Conservation (phyloP, 2,113 vertebrate genomes). For the Ascaphus truei region DNA sequence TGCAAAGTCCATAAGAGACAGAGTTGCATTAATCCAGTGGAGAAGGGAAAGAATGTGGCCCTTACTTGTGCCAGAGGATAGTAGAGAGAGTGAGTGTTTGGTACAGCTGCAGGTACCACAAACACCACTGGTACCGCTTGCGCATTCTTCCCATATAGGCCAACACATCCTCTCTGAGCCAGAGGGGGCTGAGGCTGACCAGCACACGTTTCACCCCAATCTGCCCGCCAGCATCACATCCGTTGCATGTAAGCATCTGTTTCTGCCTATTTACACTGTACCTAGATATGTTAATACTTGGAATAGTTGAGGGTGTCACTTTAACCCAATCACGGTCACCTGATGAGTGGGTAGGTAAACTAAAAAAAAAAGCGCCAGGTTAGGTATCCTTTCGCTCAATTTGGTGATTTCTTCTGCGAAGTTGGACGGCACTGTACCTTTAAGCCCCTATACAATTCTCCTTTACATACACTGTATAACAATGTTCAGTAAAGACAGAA, state of each 20-base stretch:
- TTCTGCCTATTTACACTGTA: background rate
- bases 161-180: constrained; percentile 56
- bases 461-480: no score
- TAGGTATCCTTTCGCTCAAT: no score
- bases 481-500: no score
- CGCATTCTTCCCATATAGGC: constrained; percentile 55
- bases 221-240: constrained; percentile 71
- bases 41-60: constrained; percentile 78
- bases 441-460: no score
- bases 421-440: no score
- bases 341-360: no score
- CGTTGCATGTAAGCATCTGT: constrained; percentile 70
- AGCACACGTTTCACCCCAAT: constrained; percentile 65
- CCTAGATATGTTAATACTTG: no score
- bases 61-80: constrained; percentile 56
- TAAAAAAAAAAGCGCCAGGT: no score
- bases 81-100: constrained; percentile 46
- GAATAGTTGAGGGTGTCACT: no score
- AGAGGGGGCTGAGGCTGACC: constrained; percentile 76
- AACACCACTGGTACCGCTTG: constrained; percentile 69
- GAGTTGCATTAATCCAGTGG: constrained; percentile 92
- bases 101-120: constrained; percentile 57
- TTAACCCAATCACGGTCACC: no score
- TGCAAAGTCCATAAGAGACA: constrained; percentile 91
- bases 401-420: no score